Percentiles rank a stretch among this genome's conserved stretches.
Conservation (phyloP, 2,113 vertebrate species). For the Periophthalmodon schlosseri region DNA sequence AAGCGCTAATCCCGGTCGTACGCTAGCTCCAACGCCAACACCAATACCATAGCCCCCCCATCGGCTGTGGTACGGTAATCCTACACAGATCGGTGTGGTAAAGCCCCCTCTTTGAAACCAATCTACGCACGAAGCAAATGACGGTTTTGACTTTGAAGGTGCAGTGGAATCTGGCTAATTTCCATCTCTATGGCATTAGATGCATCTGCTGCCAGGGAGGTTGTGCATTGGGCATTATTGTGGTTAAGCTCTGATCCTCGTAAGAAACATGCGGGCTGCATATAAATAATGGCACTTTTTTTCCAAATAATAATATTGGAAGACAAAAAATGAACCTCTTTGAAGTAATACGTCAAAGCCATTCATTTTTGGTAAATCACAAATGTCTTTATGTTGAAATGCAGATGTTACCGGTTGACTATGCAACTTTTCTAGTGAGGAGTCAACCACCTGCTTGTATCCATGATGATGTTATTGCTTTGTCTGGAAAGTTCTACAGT, state of each 20-base stretch:
- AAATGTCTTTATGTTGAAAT: too few species aligned
- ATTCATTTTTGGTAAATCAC: too few species aligned
- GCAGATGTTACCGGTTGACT: too few species aligned
- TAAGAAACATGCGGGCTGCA: neutral
- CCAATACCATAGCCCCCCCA: conserved; percentile 44
- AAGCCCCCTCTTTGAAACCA: conserved; percentile 41
- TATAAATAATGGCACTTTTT: too few species aligned
- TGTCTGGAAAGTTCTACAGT: too few species aligned
- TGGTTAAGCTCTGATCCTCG: neutral
- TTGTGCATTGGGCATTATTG: neutral
- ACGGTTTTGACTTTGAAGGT: conserved; percentile 49
- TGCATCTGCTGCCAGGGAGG: neutral
- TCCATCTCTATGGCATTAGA: conserved; percentile 15
- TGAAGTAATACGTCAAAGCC: too few species aligned
- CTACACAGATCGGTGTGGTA: conserved; percentile 65
- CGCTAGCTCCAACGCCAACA: conserved; percentile 60
- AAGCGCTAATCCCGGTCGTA: conserved; percentile 66
- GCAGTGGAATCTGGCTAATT: conserved; percentile 31
- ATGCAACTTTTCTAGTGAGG: too few species aligned
- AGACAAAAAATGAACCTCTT: too few species aligned
- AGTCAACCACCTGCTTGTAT: too few species aligned
- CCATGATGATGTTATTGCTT: too few species aligned
- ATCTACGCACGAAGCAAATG: conserved; percentile 27
- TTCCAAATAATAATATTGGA: too few species aligned
- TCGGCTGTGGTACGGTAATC: conserved; percentile 66